A percentile compares a stretch with the other conserved stretches of the same genome.
Conservation (phyloP, 1,140 invertebrate genomes). For the Leptinotarsa defecta region DNA sequence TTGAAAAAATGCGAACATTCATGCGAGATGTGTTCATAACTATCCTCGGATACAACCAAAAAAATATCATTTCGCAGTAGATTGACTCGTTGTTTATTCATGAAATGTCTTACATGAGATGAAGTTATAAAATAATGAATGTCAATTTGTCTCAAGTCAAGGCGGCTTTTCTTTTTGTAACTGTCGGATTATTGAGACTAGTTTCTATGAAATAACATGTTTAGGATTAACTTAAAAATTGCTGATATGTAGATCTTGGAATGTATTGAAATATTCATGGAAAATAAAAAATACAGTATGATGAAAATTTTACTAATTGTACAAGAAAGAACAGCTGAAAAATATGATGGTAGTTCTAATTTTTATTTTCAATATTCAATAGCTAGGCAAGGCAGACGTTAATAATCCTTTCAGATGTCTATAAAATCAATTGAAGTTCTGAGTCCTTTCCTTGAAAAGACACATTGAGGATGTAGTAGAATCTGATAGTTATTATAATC, state of each 20-base stretch:
- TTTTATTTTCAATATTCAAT: no score
- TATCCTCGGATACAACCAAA: background rate
- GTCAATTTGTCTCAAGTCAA: background rate
- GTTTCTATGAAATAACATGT: background rate
- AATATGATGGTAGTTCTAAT: no score
- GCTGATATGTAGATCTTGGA: background rate
- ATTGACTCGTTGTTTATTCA: conserved; percentile 4
- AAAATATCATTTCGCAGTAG: background rate
- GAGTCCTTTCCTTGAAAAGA: no score
- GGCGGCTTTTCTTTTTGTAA: background rate
- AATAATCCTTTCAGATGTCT: no score
- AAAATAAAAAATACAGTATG: no score
- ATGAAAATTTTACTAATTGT: no score
- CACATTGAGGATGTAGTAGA: no score
- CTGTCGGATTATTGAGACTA: background rate
- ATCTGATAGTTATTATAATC: no score
- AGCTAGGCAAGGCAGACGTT: no score
- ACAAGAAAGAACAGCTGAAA: no score
- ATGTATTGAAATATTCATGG: background rate
- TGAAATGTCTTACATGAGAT: background rate
- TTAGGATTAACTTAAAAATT: background rate
- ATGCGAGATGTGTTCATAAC: background rate
- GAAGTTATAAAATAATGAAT: background rate
- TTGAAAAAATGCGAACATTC: no score
- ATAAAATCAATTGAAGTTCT: no score